These are phyloP conservation scores for Agrenia bidenticulata DNA, from an alignment of 2,888 invertebrate species.

Conservation along the genomic window DNA sequence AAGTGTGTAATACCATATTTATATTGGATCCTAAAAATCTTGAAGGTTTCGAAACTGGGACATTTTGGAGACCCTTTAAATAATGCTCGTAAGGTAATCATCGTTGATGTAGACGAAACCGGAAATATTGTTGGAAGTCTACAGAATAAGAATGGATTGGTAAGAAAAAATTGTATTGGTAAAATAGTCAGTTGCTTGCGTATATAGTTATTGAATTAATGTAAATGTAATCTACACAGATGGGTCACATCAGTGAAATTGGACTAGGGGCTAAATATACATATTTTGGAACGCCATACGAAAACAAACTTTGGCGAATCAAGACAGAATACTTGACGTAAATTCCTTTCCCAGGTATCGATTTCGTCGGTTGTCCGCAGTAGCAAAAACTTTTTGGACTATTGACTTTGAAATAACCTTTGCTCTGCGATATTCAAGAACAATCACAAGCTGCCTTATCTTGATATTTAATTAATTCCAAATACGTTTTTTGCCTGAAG, in stretches of 20 bases:
- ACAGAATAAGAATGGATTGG: conserved; percentile 64
- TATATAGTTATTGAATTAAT: not conserved
- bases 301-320: conserved; percentile 45
- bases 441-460: no score
- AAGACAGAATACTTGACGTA: conserved; percentile 30
- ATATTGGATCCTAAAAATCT: no score
- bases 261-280: conserved; percentile 36
- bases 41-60: conserved; percentile 32
- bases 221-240: conserved; percentile 23
- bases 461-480: no score
- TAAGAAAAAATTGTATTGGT: conserved; percentile 52
- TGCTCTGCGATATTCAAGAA: no score
- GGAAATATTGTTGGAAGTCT: conserved; percentile 72
- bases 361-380: no score
- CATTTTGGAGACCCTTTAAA: conserved; percentile 53
- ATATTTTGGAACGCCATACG: conserved; percentile 40
- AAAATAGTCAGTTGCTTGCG: not conserved
- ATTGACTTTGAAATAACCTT: no score
- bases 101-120: conserved; percentile 69
- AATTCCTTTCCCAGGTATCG: no score
- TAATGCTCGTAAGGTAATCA: conserved; percentile 60
- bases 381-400: no score
- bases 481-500: no score
- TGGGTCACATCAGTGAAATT: conserved; percentile 35
- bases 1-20: no score